phyloP scores from a whole-genome alignment of 1,140 invertebrate species.

The Brachionus calyciflorus region DNA sequence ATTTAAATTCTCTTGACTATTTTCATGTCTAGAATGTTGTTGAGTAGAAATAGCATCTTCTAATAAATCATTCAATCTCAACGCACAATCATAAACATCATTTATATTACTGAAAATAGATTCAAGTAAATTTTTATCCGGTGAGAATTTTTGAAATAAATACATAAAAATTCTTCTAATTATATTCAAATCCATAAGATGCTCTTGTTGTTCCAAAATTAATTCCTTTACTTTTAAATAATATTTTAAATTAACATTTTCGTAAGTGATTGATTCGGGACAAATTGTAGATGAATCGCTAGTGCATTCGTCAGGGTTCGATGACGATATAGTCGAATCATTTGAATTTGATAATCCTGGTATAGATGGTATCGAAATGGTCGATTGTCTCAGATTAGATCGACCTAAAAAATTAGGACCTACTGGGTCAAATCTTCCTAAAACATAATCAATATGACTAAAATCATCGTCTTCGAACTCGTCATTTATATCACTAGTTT shows the following conservation, averaged over 20 bases:
- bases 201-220: slow-evolving; percentile 24
- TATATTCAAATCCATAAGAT: slow-evolving; percentile 11
- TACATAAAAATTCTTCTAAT: slow-evolving; percentile 24
- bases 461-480: slow-evolving; percentile 30
- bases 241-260: slow-evolving; percentile 20
- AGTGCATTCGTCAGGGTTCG: slow-evolving; percentile 4
- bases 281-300: slow-evolving; percentile 28
- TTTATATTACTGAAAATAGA: slow-evolving; percentile 34
- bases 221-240: slow-evolving; percentile 26
- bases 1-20: background rate
- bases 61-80: background rate
- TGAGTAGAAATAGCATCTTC: background rate
- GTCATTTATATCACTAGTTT: slow-evolving; percentile 4
- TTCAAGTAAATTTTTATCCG: background rate
- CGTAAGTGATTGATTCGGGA: slow-evolving; percentile 16
- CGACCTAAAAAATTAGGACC: slow-evolving; percentile 1
- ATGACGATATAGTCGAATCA: background rate
- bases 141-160: background rate
- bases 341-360: background rate
- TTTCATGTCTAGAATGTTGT: background rate
- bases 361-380: background rate
- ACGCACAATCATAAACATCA: slow-evolving; percentile 37
- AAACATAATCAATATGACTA: background rate
- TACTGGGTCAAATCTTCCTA: background rate
- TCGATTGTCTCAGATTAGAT: background rate